Conservation (phyloP, 1,140 invertebrate genomes). For the Panagrolaimus sp. region DNA sequence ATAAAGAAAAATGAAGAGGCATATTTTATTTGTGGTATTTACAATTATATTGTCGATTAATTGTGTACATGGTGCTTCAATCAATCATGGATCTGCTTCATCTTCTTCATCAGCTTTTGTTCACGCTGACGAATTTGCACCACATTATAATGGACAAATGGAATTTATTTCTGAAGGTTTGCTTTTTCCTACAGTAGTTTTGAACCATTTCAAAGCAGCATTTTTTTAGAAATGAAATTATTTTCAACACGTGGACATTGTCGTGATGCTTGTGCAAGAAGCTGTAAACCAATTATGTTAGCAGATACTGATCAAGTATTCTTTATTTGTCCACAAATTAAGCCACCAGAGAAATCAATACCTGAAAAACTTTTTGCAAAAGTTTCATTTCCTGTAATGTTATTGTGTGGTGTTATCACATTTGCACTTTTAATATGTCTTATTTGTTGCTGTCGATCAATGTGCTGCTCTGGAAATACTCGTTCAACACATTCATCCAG, state of each 20-base stretch:
- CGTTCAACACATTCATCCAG: not conserved
- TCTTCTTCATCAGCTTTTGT: too few relatives aligned
- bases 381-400: not conserved
- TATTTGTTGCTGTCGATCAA: constrained; percentile 8
- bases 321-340: constrained; percentile 2
- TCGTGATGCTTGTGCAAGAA: constrained; percentile 6
- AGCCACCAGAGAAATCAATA: constrained; percentile 10
- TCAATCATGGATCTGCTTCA: too few relatives aligned
- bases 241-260: not conserved
- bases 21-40: too few relatives aligned
- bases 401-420: not conserved
- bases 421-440: not conserved
- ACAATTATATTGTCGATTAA: too few relatives aligned
- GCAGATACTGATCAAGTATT: not conserved
- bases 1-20: too few relatives aligned
- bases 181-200: not conserved
- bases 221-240: not conserved
- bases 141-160: too few relatives aligned
- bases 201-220: not conserved
- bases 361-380: constrained; percentile 1
- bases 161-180: not conserved
- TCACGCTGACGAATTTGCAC: too few relatives aligned
- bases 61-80: too few relatives aligned
- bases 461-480: not conserved
- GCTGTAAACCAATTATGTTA: not conserved